Base-by-base conservation (phyloP, 2,797 vertebrate species). In the Poeciliopsis gracilis region DNA sequence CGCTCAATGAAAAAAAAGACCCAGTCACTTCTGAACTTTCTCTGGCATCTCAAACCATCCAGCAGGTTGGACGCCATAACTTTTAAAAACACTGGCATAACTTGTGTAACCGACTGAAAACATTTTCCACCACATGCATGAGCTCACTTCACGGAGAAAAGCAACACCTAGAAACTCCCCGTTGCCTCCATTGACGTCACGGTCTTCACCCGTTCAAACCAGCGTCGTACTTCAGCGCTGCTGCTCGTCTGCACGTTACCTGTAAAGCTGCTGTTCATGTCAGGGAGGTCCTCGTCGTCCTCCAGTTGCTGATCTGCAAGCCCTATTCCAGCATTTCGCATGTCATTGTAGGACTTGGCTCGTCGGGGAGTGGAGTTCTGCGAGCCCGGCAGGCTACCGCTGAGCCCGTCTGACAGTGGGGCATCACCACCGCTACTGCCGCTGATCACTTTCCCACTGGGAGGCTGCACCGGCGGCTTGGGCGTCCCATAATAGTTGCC, bases 401-500 rank as follows among this genome's bases (percentile, higher is more conserved):
- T 94, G 91, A 93, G 90, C 90, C 89, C 76, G 93, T 96, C 97
- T 94, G 97, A 95, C 95, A 97, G 95, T 96, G 89, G 93, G 85
- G 96, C 97, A 98, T 99, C 96, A 95, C 97, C 96, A 84, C 96
- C 84, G 88, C 86, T 87, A 94, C 97, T 93, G 80, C 96, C 95
- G 89, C 96, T 88, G 88, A 96, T 99, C 96, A 99, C 96, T 98
- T 97, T 98, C 96, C 97, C 97, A 94, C 96, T 95, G 93, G 96
- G 96, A 96, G 98, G 97, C 94, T 99, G 97, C 95, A 96, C 96
- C 86, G 97, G 97, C 91, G 98, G 98, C 95, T 99, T 99, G 95
- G 98, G 98, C 61, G 98, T 99, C 96, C 98, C 98, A 98, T 99
- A 99, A 97, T 99, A 99, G 97, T 99, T 99, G 97, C 98, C 98